These are phyloP conservation scores for Melanostoma scalare DNA, from an alignment of 2,888 invertebrate genomes.

Conservation along the genomic window DNA sequence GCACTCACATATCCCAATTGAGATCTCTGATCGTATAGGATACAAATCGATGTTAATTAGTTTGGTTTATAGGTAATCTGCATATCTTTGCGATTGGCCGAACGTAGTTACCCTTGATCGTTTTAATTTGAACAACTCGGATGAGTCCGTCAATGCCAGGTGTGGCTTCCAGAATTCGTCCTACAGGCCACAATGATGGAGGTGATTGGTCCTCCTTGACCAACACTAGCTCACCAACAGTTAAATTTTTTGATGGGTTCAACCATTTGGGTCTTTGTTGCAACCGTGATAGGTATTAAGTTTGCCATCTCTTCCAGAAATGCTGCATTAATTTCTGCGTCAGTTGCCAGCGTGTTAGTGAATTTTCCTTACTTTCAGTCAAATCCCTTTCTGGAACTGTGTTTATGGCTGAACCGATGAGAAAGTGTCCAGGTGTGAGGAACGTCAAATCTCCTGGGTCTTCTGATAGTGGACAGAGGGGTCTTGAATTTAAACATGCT, in stretches of 20 bases:
- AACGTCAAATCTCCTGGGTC: not conserved
- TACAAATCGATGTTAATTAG: too few relatives aligned
- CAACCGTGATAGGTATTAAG: conserved; percentile 4
- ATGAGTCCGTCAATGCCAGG: not conserved
- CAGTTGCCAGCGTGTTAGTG: conserved; percentile 14
- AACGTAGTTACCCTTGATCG: not conserved
- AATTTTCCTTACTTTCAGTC: not conserved
- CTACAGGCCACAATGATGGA: not conserved
- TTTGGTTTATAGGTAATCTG: not conserved
- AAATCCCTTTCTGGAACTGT: conserved; percentile 16
- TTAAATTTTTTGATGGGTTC: not conserved
- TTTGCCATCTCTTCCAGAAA: conserved; percentile 25
- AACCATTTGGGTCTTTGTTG: conserved; percentile 13
- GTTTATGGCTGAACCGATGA: conserved; percentile 6
- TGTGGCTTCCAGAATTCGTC: not conserved
- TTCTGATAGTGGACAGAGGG: conserved; percentile 2
- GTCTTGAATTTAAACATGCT: conserved; percentile 8
- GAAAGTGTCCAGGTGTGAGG: conserved; percentile 11
- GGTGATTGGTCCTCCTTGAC: not conserved
- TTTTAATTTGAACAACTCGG: not conserved
- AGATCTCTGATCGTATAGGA: too few relatives aligned
- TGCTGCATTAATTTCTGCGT: conserved; percentile 14
- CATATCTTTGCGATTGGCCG: not conserved
- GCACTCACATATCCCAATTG: too few relatives aligned
- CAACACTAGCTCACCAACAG: not conserved